phyloP scores from a whole-genome alignment of 2,797 vertebrate species.

The Rhynchonycteris naso region DNA sequence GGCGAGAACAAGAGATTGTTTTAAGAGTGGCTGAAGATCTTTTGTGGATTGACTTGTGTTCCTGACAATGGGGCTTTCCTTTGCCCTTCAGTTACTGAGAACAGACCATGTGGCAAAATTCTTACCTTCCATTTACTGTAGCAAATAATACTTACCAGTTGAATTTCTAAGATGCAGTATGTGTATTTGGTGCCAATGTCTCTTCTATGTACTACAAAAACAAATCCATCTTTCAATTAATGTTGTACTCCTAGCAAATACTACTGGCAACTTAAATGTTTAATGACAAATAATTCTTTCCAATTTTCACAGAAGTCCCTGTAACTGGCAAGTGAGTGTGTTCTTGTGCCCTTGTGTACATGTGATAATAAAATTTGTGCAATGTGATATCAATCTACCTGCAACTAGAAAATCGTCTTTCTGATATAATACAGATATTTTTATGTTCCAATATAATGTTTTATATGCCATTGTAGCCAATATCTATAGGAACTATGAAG shows the following conservation, averaged over 20 bases:
- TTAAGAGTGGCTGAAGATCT: conserved; percentile 57
- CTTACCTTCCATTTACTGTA: conserved; percentile 85
- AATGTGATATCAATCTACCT: conserved; percentile 76
- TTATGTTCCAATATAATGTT: conserved; percentile 86
- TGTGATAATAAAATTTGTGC: conserved; percentile 77
- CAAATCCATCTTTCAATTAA: conserved; percentile 74
- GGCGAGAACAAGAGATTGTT: not conserved
- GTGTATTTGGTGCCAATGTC: conserved; percentile 81
- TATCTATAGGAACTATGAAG: conserved; percentile 83
- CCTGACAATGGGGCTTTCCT: conserved; percentile 65
- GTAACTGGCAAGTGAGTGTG: conserved; percentile 64
- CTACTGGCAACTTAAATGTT: conserved; percentile 66
- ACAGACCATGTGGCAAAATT: conserved; percentile 81
- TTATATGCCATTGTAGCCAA: conserved; percentile 86
- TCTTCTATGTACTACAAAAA: conserved; percentile 80
- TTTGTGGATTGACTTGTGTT: conserved; percentile 59
- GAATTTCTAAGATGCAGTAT: conserved; percentile 80
- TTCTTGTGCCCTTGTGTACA: conserved; percentile 74
- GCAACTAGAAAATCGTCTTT: conserved; percentile 80
- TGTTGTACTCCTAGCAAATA: conserved; percentile 81
- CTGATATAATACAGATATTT: conserved; percentile 86
- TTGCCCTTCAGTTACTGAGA: conserved; percentile 78
- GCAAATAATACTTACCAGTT: conserved; percentile 84
- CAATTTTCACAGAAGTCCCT: conserved; percentile 58
- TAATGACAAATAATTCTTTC: conserved; percentile 70